Base-by-base conservation (phyloP, 1,140 invertebrate species). In the Pectinophora gossypiella region DNA sequence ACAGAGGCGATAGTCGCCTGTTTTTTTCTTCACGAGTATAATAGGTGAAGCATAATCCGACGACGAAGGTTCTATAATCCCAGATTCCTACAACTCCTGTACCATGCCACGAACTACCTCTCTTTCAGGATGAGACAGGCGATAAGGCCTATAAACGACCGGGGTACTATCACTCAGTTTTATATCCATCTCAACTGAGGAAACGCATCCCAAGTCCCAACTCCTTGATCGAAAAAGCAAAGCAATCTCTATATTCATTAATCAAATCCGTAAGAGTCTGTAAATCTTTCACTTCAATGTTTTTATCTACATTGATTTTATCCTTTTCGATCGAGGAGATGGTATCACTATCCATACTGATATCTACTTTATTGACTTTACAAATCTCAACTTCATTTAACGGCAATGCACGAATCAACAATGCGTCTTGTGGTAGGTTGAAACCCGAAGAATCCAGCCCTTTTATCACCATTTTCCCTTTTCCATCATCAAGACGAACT, bases 51-150 rank as follows among this genome's bases (percentile, higher is more conserved):
- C 61, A 23, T 57, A 68, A 3, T 59, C 32, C 19, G 77, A 86
- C 21, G 48, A 43, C 9, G 73, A 81, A 13, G 18, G 19, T 59
- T 44, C 32, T 22, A 87, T 72, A 0, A 87, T 69, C 10, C 70
- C 71, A 45, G 27, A n/a, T 0, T 68, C 59, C 16, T 35, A 15
- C 18, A 52, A 22, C 7, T 52, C 51, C 12, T 18, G 3, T 19
- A 52, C 27, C 9, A 52, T 45, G 13, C 35, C 23, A 10, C 51
- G 19, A 3, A 52, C 51, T 1, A 20, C 27, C 21, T 35, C 42
- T 20, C 51, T 45, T 36, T 52, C 51, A 19, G 23, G 23, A 13
- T 52, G 43, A 13, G 51, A 45, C 23, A 52, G n/a, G 0, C 51
- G 22, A 32, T 64, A 62, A 3, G 67, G 71, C 0, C 49, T 44